These are phyloP conservation scores for Nettapus auritus DNA, from an alignment of 2,113 vertebrate genomes.

Conservation along the genomic window DNA sequence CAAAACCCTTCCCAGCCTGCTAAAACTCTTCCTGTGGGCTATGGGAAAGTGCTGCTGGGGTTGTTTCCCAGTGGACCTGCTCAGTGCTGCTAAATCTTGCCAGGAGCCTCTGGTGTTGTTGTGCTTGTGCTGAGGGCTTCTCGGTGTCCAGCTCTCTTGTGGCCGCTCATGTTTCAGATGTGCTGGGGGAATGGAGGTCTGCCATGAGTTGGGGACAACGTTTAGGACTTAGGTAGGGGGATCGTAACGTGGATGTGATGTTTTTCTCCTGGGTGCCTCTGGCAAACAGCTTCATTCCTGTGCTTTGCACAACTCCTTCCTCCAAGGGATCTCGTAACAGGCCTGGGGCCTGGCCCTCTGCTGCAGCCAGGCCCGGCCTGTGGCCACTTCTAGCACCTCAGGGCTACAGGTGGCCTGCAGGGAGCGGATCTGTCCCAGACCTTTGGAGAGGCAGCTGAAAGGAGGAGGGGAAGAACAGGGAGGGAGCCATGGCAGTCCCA, in stretches of 20 bases:
- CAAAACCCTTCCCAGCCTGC: accelerated
- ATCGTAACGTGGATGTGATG: neutral
- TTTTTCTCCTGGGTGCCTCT: neutral
- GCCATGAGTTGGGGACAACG: neutral
- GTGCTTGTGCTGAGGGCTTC: neutral
- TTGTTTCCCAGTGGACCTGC: neutral
- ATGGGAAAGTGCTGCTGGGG: neutral
- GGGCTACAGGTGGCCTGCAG: neutral
- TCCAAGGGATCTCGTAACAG: neutral
- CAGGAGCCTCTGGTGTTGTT: neutral
- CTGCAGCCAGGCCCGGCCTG: neutral
- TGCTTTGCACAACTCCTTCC: neutral
- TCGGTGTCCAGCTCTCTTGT: neutral
- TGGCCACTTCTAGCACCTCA: neutral
- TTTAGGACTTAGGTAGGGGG: neutral
- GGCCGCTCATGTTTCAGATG: neutral
- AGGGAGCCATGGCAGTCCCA: accelerated
- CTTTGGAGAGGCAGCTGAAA: neutral
- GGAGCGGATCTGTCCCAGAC: neutral
- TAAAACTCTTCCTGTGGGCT: neutral
- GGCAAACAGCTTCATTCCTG: neutral
- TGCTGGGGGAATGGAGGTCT: neutral
- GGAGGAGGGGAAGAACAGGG: neutral
- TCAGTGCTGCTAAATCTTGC: neutral
- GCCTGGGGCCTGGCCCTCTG: neutral